A percentile compares a stretch with the other conserved stretches of the same genome.
phyloP scores from a whole-genome alignment of 2,113 vertebrate genomes.

The Dendropsophus ebraccatus region DNA sequence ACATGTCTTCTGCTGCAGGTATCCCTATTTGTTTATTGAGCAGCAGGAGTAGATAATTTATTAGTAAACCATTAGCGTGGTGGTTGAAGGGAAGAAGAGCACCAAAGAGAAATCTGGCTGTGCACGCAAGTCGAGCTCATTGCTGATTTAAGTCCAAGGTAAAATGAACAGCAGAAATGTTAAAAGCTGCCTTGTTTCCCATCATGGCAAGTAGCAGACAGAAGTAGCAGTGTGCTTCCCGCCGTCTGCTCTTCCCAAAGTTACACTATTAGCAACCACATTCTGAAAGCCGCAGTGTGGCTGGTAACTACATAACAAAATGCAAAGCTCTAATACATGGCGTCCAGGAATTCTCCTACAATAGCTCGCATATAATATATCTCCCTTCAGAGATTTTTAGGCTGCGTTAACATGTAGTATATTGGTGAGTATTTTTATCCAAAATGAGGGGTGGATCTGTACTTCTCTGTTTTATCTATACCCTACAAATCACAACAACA shows the following conservation, averaged over 20 bases:
- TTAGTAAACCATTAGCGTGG: neutral
- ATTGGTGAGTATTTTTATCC: too few species aligned
- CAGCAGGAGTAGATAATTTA: neutral
- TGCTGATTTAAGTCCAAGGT: neutral
- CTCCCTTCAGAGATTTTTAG: neutral
- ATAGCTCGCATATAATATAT: neutral
- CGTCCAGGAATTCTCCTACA: neutral
- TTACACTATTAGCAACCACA: neutral
- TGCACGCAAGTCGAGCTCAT: neutral
- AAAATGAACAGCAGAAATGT: constrained; percentile 18
- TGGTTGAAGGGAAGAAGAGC: neutral
- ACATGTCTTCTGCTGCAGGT: constrained; percentile 26
- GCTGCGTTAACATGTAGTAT: neutral
- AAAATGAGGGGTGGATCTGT: too few species aligned
- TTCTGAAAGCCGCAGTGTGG: neutral
- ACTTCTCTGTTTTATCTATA: too few species aligned
- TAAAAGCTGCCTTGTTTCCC: neutral
- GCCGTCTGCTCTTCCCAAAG: neutral
- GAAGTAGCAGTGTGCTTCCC: neutral
- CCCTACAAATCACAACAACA: too few species aligned
- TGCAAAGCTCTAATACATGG: neutral
- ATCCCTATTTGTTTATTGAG: constrained; percentile 6
- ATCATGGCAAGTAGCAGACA: neutral
- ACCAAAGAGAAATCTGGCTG: neutral
- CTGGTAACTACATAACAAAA: neutral